These are phyloP conservation scores for Equus quagga DNA, from an alignment of 2,113 vertebrate species.

Conservation along the genomic window DNA sequence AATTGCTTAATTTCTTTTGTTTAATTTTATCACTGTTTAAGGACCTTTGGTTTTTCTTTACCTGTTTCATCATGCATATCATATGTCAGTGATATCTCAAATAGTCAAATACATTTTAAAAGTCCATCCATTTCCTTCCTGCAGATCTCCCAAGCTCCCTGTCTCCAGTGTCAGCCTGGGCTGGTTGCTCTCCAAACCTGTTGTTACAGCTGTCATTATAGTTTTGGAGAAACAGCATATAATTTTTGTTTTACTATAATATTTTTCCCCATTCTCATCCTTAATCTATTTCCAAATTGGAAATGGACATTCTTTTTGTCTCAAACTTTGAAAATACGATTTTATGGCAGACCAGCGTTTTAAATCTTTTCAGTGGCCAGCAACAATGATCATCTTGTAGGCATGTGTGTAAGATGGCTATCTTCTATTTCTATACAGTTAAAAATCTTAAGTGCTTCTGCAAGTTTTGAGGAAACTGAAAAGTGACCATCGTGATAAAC, in stretches of 20 bases:
- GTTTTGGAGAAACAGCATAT: neutral
- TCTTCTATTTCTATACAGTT: neutral
- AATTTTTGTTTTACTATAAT: neutral
- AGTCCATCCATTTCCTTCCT: neutral
- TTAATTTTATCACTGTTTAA: neutral
- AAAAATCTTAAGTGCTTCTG: neutral
- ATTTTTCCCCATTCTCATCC: neutral
- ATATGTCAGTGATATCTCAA: neutral
- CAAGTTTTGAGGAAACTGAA: neutral
- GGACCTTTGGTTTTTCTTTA: neutral
- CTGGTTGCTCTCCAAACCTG: neutral
- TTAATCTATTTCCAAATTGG: neutral
- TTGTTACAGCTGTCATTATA: no score
- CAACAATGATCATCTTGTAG: no score
- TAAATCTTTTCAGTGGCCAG: neutral
- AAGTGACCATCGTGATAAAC: neutral
- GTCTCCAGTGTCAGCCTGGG: neutral
- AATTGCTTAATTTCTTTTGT: neutral
- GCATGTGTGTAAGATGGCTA: neutral
- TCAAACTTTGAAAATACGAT: neutral
- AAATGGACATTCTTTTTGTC: neutral
- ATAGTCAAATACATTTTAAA: neutral
- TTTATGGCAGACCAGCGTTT: neutral
- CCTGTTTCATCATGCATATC: neutral
- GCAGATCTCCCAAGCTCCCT: no score